Evolutionary conservation across 2,888 invertebrate species (phyloP).

Genomic region (Drosophila formosana): DNA sequence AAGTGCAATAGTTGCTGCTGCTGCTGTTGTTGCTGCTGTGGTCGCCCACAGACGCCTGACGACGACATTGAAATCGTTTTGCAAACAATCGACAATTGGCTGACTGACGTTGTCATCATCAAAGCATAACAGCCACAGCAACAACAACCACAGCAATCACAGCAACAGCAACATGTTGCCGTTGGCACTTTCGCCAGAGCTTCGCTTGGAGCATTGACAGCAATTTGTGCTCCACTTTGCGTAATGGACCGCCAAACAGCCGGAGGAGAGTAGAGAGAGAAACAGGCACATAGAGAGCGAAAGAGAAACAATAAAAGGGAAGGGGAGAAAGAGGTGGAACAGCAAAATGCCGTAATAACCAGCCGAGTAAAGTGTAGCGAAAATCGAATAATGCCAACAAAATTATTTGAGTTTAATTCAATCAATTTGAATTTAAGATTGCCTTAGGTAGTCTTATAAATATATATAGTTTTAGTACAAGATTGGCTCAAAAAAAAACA

Average conservation of each 20-base stretch:
- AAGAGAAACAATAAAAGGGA: conserved; percentile 1
- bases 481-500: too few species aligned
- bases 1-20: conserved; percentile 53
- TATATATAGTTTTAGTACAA: too few species aligned
- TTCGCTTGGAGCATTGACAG: conserved; percentile 52
- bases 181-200: conserved; percentile 62
- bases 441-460: too few species aligned
- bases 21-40: conserved; percentile 14
- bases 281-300: not conserved
- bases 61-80: conserved; percentile 48
- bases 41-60: conserved; percentile 30
- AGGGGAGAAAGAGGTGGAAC: not conserved
- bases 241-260: conserved; percentile 12
- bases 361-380: not conserved
- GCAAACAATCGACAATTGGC: conserved; percentile 50
- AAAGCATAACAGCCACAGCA: conserved; percentile 11
- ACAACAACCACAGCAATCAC: not conserved
- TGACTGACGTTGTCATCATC: conserved; percentile 41
- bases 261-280: not conserved
- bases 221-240: conserved; percentile 58
- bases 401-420: too few species aligned
- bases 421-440: too few species aligned
- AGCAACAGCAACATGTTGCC: conserved; percentile 24
- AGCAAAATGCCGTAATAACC: not conserved
- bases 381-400: not conserved